A percentile compares a stretch with the other conserved stretches of the same genome.
These are phyloP conservation scores for Brenthis ino DNA, from an alignment of 2,888 invertebrate genomes.

Conservation along the genomic window DNA sequence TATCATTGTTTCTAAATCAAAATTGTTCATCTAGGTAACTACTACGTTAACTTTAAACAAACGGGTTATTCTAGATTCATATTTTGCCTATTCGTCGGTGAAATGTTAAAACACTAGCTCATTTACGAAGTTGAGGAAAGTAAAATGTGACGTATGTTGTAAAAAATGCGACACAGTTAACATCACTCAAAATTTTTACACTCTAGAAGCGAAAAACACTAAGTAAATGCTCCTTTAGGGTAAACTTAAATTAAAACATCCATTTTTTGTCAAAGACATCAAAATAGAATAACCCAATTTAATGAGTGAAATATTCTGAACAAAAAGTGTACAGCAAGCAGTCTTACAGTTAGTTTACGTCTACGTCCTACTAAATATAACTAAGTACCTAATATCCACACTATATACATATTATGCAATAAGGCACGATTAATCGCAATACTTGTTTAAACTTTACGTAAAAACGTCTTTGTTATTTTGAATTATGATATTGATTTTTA, in stretches of 20 bases:
- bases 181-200: no score
- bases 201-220: no score
- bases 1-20: neutral
- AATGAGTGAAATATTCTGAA: conserved; percentile 9
- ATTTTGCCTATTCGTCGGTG: neutral
- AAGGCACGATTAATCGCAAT: conserved; percentile 36
- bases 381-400: conserved; percentile 46
- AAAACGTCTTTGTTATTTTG: conserved; percentile 1
- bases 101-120: no score
- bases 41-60: conserved; percentile 13
- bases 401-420: conserved; percentile 50
- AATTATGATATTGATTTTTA: neutral
- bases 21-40: conserved; percentile 35
- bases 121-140: no score
- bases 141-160: no score
- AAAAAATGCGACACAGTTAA: no score
- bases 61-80: conserved; percentile 22
- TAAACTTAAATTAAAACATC: no score
- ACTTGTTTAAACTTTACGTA: neutral
- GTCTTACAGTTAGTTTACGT: conserved; percentile 28
- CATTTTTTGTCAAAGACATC: neutral
- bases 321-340: conserved; percentile 26
- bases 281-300: conserved; percentile 15
- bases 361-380: conserved; percentile 22
- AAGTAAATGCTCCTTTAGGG: no score